These are phyloP conservation scores for Bhutanitis thaidina DNA, from an alignment of 2,888 invertebrate species.

Conservation along the genomic window DNA sequence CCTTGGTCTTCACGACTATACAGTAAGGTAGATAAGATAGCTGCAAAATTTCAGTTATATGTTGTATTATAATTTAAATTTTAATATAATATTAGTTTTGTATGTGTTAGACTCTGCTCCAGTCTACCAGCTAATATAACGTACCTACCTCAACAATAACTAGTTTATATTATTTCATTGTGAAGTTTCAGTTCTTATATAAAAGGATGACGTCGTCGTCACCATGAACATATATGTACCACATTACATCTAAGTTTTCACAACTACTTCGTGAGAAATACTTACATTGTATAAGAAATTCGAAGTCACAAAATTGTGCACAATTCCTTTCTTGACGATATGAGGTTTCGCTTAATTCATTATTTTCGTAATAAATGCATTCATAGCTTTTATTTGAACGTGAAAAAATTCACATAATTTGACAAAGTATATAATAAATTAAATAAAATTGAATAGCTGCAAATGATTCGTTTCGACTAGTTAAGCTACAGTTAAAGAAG, in stretches of 20 bases:
- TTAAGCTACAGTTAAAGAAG: slow-evolving; percentile 22
- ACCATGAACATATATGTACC: slow-evolving; percentile 37
- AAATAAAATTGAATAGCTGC: slow-evolving; percentile 28
- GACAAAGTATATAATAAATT: slow-evolving; percentile 24
- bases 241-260: slow-evolving; percentile 29
- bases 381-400: slow-evolving; percentile 14
- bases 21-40: neutral
- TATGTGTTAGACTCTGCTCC: slow-evolving; percentile 17
- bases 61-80: slow-evolving; percentile 15
- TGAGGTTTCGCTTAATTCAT: slow-evolving; percentile 37
- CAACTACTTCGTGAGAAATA: slow-evolving; percentile 46
- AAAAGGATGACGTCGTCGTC: slow-evolving; percentile 50
- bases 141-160: slow-evolving; percentile 65
- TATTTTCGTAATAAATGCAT: slow-evolving; percentile 48
- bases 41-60: slow-evolving; percentile 3
- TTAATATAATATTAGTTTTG: neutral
- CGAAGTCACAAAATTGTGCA: slow-evolving; percentile 64
- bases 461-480: slow-evolving; percentile 35
- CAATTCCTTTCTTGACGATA: slow-evolving; percentile 66
- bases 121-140: slow-evolving; percentile 60
- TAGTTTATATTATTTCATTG: slow-evolving; percentile 44
- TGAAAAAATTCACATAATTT: slow-evolving; percentile 10
- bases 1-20: slow-evolving; percentile 46
- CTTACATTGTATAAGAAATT: slow-evolving; percentile 55
- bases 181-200: slow-evolving; percentile 55